Conservation (phyloP, 92 coral and sea anemone species). For the Phenganax marumi region DNA sequence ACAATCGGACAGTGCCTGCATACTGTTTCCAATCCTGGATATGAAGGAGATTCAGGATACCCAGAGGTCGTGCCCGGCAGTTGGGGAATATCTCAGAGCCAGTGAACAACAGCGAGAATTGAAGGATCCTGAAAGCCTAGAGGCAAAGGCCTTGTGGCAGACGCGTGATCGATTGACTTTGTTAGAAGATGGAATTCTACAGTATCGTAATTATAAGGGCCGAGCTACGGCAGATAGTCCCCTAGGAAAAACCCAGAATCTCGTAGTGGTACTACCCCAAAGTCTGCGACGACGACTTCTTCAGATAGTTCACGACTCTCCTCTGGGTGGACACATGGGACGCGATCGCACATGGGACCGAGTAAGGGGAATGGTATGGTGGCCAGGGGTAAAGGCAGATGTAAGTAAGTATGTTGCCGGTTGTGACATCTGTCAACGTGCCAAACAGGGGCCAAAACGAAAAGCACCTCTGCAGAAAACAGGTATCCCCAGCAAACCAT, state of each 20-base stretch:
- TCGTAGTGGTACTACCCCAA: slow-evolving; percentile 28
- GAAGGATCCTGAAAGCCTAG: neutral
- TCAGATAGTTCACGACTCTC: slow-evolving; percentile 21
- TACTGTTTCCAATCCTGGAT: slow-evolving; percentile 3
- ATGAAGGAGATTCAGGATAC: slow-evolving; percentile 9
- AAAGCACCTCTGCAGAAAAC: slow-evolving; percentile 11
- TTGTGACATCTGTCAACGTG: too few species aligned
- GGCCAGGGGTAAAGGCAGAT: slow-evolving; percentile 15
- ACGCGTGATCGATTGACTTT: slow-evolving; percentile 17
- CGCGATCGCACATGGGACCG: slow-evolving; percentile 6
- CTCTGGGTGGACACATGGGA: slow-evolving; percentile 6
- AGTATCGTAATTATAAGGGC: slow-evolving; percentile 13
- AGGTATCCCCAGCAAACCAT: slow-evolving; percentile 6
- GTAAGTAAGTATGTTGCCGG: slow-evolving; percentile 13
- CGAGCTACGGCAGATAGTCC: slow-evolving; percentile 1
- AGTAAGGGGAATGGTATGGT: slow-evolving; percentile 2
- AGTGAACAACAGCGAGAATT: neutral
- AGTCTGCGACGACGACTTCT: slow-evolving; percentile 11
- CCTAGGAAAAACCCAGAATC: slow-evolving; percentile 7
- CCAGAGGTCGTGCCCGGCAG: neutral
- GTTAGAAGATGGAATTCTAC: slow-evolving; percentile 10
- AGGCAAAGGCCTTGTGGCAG: slow-evolving; percentile 37
- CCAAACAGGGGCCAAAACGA: slow-evolving; percentile 15
- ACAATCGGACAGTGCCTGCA: slow-evolving; percentile 2
- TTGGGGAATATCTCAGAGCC: neutral